phyloP scores from a whole-genome alignment of 2,797 vertebrate genomes.

The Pachyuromys duprasi region DNA sequence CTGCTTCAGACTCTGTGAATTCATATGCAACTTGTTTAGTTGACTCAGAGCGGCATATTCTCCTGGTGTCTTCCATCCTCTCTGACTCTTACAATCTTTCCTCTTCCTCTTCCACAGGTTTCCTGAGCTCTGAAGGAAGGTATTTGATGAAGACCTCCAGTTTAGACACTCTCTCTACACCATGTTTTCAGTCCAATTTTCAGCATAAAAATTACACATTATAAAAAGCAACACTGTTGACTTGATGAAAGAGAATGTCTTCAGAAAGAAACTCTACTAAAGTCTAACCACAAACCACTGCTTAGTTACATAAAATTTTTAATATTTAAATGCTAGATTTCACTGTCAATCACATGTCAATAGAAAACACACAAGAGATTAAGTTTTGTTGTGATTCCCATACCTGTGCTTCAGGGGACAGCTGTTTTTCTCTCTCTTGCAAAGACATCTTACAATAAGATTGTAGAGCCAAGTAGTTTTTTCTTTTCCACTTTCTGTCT shows the following conservation, averaged over 20 bases:
- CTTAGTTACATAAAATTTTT: conserved; percentile 26
- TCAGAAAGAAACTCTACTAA: not conserved
- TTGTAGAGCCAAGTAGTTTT: conserved; percentile 98
- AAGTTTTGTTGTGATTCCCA: conserved; percentile 20
- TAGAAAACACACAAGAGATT: not conserved
- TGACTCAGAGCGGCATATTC: not conserved
- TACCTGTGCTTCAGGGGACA: conserved; percentile 98
- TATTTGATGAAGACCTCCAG: not conserved
- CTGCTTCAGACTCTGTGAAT: not conserved
- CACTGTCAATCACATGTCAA: not conserved
- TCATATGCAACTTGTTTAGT: not conserved
- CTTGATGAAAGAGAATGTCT: not conserved
- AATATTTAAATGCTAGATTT: not conserved
- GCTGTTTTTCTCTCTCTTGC: conserved; percentile 97
- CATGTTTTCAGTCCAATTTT: not conserved
- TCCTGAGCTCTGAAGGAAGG: not conserved
- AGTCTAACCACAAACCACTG: conserved; percentile 50
- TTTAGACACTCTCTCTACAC: not conserved
- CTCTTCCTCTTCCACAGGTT: not conserved
- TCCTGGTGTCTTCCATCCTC: not conserved
- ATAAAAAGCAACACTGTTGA: not conserved
- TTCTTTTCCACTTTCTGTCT: conserved; percentile 99
- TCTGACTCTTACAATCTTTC: not conserved
- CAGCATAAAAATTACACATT: conserved; percentile 18
- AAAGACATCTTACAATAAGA: conserved; percentile 98